These are phyloP conservation scores for Acanthopleura granulata DNA, from an alignment of 2,888 invertebrate species.

Conservation along the genomic window DNA sequence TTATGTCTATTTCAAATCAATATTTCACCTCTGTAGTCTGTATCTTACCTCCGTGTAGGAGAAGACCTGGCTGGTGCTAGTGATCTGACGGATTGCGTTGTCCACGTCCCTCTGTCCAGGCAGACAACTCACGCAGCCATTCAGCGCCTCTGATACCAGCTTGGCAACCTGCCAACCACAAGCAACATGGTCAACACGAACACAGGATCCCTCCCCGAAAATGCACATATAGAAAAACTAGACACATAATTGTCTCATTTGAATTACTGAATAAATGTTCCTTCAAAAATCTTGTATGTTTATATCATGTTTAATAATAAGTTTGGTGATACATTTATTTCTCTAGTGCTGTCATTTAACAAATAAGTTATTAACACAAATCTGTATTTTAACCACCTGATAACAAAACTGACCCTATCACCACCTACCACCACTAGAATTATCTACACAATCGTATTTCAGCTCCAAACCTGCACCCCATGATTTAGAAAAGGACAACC, in stretches of 20 bases:
- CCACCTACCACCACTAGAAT: no score
- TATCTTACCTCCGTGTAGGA: constrained; percentile 68
- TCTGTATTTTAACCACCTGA: no score
- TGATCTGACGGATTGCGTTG: constrained; percentile 85
- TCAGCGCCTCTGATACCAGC: constrained; percentile 74
- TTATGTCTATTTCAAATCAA: no score
- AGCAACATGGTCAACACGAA: not conserved
- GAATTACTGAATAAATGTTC: not conserved
- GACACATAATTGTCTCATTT: not conserved
- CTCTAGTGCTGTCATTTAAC: no score
- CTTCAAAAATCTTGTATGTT: not conserved
- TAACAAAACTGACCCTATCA: no score
- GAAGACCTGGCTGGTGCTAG: constrained; percentile 75
- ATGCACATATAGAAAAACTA: not conserved
- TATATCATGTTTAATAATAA: not conserved
- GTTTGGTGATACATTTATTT: no score
- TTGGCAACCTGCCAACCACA: constrained; percentile 69
- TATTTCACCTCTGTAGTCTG: no score
- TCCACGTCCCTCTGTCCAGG: constrained; percentile 97
- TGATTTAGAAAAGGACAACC: no score
- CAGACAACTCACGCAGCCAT: constrained; percentile 84
- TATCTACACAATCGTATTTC: no score
- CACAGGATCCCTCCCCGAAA: not conserved
- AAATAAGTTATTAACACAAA: no score
- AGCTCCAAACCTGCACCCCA: no score